Percentiles rank a stretch among this genome's conserved stretches.
These are phyloP conservation scores for Anthopleura xanthogrammica DNA, from an alignment of 92 coral and sea anemone genomes.

Conservation along the genomic window DNA sequence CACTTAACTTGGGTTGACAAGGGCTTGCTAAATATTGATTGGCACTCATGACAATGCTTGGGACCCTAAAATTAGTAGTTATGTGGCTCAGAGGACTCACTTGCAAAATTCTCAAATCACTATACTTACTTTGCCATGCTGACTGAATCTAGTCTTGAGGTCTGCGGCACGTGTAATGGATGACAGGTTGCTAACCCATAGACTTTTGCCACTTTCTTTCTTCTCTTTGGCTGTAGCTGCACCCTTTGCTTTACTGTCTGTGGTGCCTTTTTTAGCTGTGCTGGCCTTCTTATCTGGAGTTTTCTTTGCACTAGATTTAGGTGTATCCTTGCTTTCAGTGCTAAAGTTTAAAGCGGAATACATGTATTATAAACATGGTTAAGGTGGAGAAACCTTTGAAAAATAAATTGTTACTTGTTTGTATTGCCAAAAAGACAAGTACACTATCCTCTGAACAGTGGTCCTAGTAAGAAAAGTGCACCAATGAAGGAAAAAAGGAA, in stretches of 20 bases:
- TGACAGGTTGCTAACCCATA: conserved; percentile 97
- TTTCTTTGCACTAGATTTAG: conserved; percentile 28
- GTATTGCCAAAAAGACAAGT: too few species aligned
- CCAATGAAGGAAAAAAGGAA: too few species aligned
- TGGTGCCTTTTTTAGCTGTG: neutral
- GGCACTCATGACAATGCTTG: too few species aligned
- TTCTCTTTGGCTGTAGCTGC: conserved; percentile 68
- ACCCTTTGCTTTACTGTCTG: conserved; percentile 51
- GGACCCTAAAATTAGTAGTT: too few species aligned
- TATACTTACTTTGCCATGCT: conserved; percentile 89
- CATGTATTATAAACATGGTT: neutral
- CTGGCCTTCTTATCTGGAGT: conserved; percentile 25
- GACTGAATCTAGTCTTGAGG: conserved; percentile 96
- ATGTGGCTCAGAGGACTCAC: too few species aligned
- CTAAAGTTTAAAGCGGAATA: neutral
- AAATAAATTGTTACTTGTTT: too few species aligned
- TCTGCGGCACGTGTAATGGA: conserved; percentile 98
- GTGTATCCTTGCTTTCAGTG: conserved; percentile 18
- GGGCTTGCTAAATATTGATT: too few species aligned
- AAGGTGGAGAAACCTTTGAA: too few species aligned
- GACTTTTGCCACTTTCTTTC: conserved; percentile 87
- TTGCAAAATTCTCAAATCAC: neutral
- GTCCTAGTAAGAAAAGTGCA: too few species aligned
- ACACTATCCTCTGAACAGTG: too few species aligned
- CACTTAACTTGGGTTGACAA: too few species aligned